phyloP scores from a whole-genome alignment of 2,888 invertebrate species.

The Aphidius colemani region DNA sequence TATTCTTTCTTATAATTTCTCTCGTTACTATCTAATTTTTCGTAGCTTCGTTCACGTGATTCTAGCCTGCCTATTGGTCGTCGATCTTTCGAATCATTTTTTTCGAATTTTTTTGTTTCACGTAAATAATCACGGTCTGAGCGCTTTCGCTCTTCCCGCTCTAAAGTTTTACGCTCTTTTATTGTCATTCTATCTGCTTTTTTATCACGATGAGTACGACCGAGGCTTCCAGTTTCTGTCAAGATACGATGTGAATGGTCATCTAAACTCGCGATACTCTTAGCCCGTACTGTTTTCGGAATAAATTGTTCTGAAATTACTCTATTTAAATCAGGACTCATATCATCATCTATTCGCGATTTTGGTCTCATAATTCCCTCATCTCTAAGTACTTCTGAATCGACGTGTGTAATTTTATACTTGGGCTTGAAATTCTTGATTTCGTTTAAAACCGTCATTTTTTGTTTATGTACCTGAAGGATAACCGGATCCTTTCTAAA shows the following conservation, averaged over 20 bases:
- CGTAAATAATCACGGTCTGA: constrained; percentile 47
- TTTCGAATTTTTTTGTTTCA: constrained; percentile 43
- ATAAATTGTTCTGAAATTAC: constrained; percentile 36
- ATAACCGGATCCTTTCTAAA: constrained; percentile 50
- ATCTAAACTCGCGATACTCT: constrained; percentile 54
- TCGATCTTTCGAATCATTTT: constrained; percentile 43
- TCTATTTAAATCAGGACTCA: constrained; percentile 48
- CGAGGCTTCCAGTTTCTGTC: constrained; percentile 55
- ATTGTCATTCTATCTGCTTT: constrained; percentile 48
- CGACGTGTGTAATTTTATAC: constrained; percentile 56
- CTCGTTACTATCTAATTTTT: constrained; percentile 40
- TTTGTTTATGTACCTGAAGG: constrained; percentile 52
- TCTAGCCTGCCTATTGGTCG: constrained; percentile 47
- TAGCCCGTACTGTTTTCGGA: constrained; percentile 46
- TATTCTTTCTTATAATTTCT: constrained; percentile 37
- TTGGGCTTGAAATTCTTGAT: constrained; percentile 53
- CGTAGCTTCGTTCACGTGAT: constrained; percentile 40
- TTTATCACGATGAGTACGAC: constrained; percentile 47
- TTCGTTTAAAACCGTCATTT: constrained; percentile 54
- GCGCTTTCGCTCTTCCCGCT: constrained; percentile 49
- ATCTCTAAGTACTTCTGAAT: constrained; percentile 55
- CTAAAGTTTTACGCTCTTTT: constrained; percentile 44
- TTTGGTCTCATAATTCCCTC: constrained; percentile 59
- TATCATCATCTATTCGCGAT: constrained; percentile 55
- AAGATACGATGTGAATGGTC: constrained; percentile 43